Evolutionary conservation across 92 coral and sea anemone genomes (phyloP).

Genomic region (Muricea muricata): DNA sequence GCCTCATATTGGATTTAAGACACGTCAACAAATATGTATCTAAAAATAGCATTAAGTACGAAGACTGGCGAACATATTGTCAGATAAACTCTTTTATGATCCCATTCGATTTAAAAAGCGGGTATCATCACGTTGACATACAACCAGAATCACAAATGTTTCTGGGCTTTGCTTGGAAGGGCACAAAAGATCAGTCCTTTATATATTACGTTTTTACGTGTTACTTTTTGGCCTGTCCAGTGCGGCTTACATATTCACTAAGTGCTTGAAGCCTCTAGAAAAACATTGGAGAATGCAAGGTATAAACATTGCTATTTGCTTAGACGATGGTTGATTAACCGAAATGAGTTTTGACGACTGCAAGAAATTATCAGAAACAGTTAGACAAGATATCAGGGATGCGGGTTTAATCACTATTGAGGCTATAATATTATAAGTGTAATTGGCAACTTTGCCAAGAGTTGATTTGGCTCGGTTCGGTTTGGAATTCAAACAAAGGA

Average conservation of each 20-base stretch:
- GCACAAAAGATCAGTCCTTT: not conserved
- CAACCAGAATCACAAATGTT: too few relatives aligned
- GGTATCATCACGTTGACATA: conserved; percentile 62
- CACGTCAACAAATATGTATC: not conserved
- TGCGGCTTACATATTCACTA: not conserved
- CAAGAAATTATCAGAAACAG: too few relatives aligned
- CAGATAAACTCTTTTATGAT: conserved; percentile 42
- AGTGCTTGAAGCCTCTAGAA: not conserved
- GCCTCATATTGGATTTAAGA: too few relatives aligned
- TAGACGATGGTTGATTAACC: not conserved
- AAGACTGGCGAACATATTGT: conserved; percentile 46
- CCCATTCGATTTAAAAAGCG: conserved; percentile 58
- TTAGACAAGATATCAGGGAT: not conserved
- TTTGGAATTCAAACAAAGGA: not conserved
- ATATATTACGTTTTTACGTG: not conserved
- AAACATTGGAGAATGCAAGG: not conserved
- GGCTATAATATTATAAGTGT: not conserved
- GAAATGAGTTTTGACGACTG: not conserved
- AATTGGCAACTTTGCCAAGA: not conserved
- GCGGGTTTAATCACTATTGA: not conserved
- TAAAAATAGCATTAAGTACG: conserved; percentile 8
- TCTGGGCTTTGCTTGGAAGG: too few relatives aligned
- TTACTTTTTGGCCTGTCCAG: conserved; percentile 4
- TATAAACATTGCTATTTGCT: not conserved
- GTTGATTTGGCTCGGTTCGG: not conserved